A percentile compares a stretch with the other conserved stretches of the same genome.
phyloP scores from a whole-genome alignment of 2,113 vertebrate genomes.

The Daboia siamensis region DNA sequence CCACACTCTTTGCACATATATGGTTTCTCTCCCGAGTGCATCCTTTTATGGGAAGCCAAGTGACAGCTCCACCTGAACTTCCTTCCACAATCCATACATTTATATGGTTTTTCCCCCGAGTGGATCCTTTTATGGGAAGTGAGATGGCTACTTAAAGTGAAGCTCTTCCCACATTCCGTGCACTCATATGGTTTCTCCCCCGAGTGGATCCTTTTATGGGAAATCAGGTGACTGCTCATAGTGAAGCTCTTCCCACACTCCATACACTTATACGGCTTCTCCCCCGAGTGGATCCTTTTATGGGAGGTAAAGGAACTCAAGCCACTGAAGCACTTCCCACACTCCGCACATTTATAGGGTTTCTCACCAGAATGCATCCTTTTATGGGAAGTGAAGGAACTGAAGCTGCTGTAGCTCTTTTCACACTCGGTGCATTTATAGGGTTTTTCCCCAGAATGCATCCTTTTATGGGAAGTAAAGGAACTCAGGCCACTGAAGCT shows the following conservation, averaged over 20 bases:
- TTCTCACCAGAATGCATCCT: neutral
- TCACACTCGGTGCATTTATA: neutral
- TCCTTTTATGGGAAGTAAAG: neutral
- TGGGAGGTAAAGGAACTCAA: neutral
- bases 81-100: neutral
- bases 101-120: neutral
- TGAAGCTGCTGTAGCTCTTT: neutral
- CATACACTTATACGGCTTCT: neutral
- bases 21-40: neutral
- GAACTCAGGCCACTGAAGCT: neutral
- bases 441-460: neutral
- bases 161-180: neutral
- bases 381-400: neutral
- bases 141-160: neutral
- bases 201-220: neutral
- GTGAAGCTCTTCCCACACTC: neutral
- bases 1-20: neutral
- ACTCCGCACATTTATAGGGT: too few species aligned
- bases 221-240: neutral
- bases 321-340: too few species aligned
- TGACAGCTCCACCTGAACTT: neutral
- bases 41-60: neutral
- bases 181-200: neutral
- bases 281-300: neutral
- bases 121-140: neutral